phyloP scores from a whole-genome alignment of 37 sponge, comb jelly and placozoan genomes.

The Diacarnus erythraeanus region DNA sequence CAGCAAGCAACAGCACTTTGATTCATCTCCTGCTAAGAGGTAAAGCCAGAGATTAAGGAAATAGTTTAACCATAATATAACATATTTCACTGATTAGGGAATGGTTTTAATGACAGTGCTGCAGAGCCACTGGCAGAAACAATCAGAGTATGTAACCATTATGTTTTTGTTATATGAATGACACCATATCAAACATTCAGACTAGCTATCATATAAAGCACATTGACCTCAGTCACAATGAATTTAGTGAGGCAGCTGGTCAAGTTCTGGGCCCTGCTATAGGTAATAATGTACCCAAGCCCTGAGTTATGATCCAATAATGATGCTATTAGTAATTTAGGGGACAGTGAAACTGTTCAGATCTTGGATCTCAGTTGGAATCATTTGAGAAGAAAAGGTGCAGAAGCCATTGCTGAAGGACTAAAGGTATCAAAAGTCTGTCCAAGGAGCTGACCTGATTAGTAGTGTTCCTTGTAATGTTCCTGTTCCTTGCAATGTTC shows the following conservation, averaged over 20 bases:
- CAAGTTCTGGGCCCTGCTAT: slow-evolving; percentile 84
- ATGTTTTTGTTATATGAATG: too few species aligned
- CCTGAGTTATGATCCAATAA: neutral
- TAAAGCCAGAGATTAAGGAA: neutral
- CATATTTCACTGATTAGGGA: slow-evolving; percentile 51
- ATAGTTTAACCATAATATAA: neutral
- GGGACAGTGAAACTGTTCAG: slow-evolving; percentile 84
- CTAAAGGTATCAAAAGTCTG: slow-evolving; percentile 51
- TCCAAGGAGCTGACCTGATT: neutral
- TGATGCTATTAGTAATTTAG: slow-evolving; percentile 24
- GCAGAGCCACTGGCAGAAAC: slow-evolving; percentile 79
- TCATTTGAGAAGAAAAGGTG: slow-evolving; percentile 87
- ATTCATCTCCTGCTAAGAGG: slow-evolving; percentile 66
- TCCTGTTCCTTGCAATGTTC: too few species aligned
- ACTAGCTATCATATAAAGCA: slow-evolving; percentile 71
- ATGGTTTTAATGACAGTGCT: slow-evolving; percentile 78
- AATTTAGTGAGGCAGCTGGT: slow-evolving; percentile 85
- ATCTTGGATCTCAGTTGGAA: slow-evolving; percentile 95
- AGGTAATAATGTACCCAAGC: slow-evolving; percentile 46
- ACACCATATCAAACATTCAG: too few species aligned
- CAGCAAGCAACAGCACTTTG: slow-evolving; percentile 59
- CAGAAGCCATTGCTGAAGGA: slow-evolving; percentile 86
- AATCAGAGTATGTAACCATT: slow-evolving; percentile 73
- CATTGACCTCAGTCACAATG: slow-evolving; percentile 92
- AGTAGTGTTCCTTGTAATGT: neutral